Evolutionary conservation across 2,888 invertebrate species (phyloP), one percentile per base, ranked within the genome.

Genomic region (Carterocephalus palaemon): DNA sequence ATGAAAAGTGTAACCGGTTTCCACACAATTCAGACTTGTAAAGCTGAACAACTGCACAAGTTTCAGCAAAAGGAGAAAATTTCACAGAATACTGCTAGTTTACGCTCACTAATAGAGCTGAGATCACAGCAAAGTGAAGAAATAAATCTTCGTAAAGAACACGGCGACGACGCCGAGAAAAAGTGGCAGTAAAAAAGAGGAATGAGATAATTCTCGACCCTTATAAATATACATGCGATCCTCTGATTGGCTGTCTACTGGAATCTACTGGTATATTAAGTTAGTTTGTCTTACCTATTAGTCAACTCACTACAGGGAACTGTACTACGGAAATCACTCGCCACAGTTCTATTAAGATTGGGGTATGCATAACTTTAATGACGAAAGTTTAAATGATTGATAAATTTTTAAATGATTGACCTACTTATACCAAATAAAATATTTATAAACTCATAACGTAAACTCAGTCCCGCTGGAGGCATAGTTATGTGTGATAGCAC

Each of bases 131-230:
- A 9, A 34, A 36, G 43, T 36, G 43, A 36, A 13, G 42, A 19
- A 8, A 45, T 45, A 31, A 45, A 45, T 45, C 37, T 31, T 45
- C 23, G 23, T 31, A 31, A 37, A 4, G 37, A 45, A 37, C 31
- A 45, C 29, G 31, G 16, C n/a, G n/a, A n/a, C n/a, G n/a, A n/a
- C n/a, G 16, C 15, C 2, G 9, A 9, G 32, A 43, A 43, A 43
- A 36, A 43, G 17, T 29, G 43, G 43, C 36, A 29, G 36, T 31
- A 43, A 31, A 37, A 43, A 37, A 36, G 43, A 43, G 12, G 31
- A 37, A 43, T 22, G 10, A 17, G 8, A 17, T 43, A 43, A 43
- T 43, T 36, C 29, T 29, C 16, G 26, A 34, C 26, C 43, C 10
- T 36, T 36, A 29, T 31, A 22, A 15, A 43, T n/a, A n/a, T n/a